Evolutionary conservation across 2,113 vertebrate genomes (phyloP).

Genomic region (Burhinus bistriatus): DNA sequence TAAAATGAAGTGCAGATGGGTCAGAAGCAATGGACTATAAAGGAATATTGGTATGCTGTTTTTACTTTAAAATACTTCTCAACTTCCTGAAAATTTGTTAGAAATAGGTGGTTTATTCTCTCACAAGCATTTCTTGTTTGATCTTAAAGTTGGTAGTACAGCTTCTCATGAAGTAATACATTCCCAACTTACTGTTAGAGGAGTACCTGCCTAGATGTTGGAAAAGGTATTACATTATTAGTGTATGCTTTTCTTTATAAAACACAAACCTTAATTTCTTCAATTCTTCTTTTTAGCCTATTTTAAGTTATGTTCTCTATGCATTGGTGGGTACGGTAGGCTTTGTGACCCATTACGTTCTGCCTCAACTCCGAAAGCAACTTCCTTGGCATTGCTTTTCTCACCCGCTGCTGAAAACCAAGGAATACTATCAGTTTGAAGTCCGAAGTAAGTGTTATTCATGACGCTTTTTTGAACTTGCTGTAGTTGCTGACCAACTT

Average conservation of each 20-base stretch:
- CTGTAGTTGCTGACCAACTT: neutral
- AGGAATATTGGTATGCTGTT: neutral
- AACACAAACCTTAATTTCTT: neutral
- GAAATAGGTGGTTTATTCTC: neutral
- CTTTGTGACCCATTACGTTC: slow-evolving; percentile 91
- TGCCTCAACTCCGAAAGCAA: slow-evolving; percentile 96
- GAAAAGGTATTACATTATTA: neutral
- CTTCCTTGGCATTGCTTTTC: slow-evolving; percentile 98
- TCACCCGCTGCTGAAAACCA: slow-evolving; percentile 93
- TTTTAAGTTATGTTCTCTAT: slow-evolving; percentile 93
- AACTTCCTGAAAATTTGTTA: neutral
- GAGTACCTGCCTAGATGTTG: neutral
- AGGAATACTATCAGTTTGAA: slow-evolving; percentile 97
- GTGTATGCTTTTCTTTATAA: neutral
- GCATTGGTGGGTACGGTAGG: slow-evolving; percentile 88
- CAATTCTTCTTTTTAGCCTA: slow-evolving; percentile 79
- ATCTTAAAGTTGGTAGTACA: neutral
- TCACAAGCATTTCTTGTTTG: neutral
- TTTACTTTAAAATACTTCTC: neutral
- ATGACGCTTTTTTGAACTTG: neutral
- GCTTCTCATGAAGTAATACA: neutral
- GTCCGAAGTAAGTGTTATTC: slow-evolving; percentile 85
- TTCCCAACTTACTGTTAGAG: neutral
- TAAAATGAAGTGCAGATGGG: neutral
- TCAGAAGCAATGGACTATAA: neutral